Evolutionary conservation across 2,797 vertebrate species (phyloP).

Genomic region (Microctenopoma stevenorrisi): DNA sequence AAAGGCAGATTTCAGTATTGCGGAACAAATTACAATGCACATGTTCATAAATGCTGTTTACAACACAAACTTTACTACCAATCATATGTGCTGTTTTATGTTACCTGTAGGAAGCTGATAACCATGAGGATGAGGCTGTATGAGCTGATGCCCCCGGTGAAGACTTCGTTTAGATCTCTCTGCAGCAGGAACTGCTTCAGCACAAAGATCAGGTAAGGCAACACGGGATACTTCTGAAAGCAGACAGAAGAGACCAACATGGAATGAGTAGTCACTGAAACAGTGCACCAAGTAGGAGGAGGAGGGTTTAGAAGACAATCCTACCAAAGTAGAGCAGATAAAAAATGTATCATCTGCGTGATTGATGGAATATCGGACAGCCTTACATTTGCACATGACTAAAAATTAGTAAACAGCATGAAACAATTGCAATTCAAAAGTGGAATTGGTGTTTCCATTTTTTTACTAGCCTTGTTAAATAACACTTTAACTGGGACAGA

Average conservation of each 20-base stretch:
- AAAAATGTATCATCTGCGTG: too few relatives aligned
- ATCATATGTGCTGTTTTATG: not conserved
- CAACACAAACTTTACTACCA: not conserved
- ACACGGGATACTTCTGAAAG: slow-evolving; percentile 93
- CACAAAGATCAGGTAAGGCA: slow-evolving; percentile 99
- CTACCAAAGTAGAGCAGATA: not conserved
- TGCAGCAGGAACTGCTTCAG: slow-evolving; percentile 99
- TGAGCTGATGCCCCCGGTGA: slow-evolving; percentile 98
- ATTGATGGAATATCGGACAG: too few relatives aligned
- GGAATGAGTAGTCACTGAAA: slow-evolving; percentile 17
- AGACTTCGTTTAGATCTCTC: slow-evolving; percentile 98
- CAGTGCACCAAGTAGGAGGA: not conserved
- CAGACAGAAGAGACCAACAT: slow-evolving; percentile 34
- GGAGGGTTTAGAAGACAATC: not conserved
- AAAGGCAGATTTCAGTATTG: too few relatives aligned
- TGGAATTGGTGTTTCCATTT: too few relatives aligned
- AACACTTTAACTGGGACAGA: too few relatives aligned
- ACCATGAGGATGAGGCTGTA: slow-evolving; percentile 99
- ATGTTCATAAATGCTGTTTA: not conserved
- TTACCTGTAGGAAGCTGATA: slow-evolving; percentile 96
- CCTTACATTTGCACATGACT: too few relatives aligned
- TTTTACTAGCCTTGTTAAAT: too few relatives aligned
- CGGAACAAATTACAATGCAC: too few relatives aligned
- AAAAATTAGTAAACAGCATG: too few relatives aligned
- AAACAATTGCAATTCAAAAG: too few relatives aligned